Evolutionary conservation across 1,140 invertebrate species (phyloP).

Genomic region (Sesamia nonagrioides): DNA sequence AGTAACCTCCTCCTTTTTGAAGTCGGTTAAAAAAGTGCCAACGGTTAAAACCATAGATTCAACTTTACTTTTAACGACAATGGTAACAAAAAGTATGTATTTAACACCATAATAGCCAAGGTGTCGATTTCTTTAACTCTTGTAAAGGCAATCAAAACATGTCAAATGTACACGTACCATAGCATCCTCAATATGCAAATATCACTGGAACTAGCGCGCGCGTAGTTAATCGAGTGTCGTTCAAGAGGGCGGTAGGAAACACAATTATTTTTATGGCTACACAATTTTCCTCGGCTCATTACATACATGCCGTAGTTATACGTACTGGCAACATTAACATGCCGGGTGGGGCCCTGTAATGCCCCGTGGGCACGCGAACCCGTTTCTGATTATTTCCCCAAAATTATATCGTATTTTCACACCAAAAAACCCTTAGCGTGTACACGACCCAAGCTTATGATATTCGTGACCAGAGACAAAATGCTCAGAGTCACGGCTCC

Average conservation of each 20-base stretch:
- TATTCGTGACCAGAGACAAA: conserved; percentile 76
- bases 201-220: conserved; percentile 33
- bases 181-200: conserved; percentile 43
- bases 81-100: too few relatives aligned
- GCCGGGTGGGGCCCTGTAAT: conserved; percentile 82
- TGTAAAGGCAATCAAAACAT: conserved; percentile 26
- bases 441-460: conserved; percentile 64
- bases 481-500: conserved; percentile 59
- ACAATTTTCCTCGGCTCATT: conserved; percentile 86
- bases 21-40: too few relatives aligned
- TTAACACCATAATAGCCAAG: neutral
- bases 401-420: conserved; percentile 87
- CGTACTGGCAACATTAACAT: conserved; percentile 84
- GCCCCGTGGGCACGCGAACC: conserved; percentile 82
- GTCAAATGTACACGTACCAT: neutral
- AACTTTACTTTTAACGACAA: too few relatives aligned
- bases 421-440: conserved; percentile 72
- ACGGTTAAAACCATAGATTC: too few relatives aligned
- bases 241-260: conserved; percentile 71
- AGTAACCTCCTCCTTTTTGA: too few relatives aligned
- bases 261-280: conserved; percentile 87
- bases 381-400: conserved; percentile 85
- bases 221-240: conserved; percentile 71
- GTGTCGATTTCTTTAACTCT: neutral
- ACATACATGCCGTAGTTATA: conserved; percentile 77